These are phyloP conservation scores for Psococerastis gibbosa DNA, from an alignment of 2,888 invertebrate genomes.

Conservation along the genomic window DNA sequence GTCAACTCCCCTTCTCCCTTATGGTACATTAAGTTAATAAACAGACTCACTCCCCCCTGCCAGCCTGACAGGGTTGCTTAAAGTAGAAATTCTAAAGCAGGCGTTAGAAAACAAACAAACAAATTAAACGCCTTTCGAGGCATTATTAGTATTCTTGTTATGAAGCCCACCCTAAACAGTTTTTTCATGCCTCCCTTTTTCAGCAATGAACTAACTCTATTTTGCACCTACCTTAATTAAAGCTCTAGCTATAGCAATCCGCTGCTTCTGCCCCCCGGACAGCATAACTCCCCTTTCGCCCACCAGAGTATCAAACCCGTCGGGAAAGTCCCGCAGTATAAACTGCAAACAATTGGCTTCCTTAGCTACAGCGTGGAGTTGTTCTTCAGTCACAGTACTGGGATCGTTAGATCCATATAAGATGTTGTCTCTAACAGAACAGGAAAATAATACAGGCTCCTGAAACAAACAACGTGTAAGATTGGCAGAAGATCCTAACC, in stretches of 20 bases:
- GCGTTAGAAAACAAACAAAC: too few relatives aligned
- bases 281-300: constrained; percentile 79
- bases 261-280: constrained; percentile 85
- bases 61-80: too few relatives aligned
- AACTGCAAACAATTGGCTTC: constrained; percentile 80
- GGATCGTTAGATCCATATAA: constrained; percentile 56
- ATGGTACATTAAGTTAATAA: too few relatives aligned
- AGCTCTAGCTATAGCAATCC: constrained; percentile 84
- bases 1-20: too few relatives aligned
- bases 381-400: constrained; percentile 29
- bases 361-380: constrained; percentile 41
- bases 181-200: too few relatives aligned
- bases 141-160: too few relatives aligned
- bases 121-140: too few relatives aligned
- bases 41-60: too few relatives aligned
- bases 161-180: too few relatives aligned
- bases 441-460: constrained; percentile 86
- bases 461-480: constrained; percentile 23
- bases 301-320: constrained; percentile 64
- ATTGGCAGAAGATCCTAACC: not conserved
- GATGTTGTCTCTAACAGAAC: constrained; percentile 77
- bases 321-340: constrained; percentile 36
- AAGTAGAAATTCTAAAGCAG: too few relatives aligned
- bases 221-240: constrained; percentile 76
- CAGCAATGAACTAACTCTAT: too few relatives aligned